Percentiles rank a stretch among this genome's conserved stretches.
These are phyloP conservation scores for Arothron firmamentum DNA, from an alignment of 2,113 vertebrate species.

Conservation along the genomic window DNA sequence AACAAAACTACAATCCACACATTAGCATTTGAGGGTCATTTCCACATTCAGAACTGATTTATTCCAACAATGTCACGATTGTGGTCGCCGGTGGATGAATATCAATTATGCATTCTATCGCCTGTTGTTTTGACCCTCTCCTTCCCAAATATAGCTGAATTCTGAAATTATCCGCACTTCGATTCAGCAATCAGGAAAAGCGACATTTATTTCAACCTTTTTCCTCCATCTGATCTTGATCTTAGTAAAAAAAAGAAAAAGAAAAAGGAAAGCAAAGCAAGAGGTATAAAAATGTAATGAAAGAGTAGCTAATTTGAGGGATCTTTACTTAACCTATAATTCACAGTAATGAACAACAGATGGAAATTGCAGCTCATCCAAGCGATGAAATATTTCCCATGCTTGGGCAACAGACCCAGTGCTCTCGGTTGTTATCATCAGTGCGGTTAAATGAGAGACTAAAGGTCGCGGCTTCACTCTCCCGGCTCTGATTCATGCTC, in stretches of 20 bases:
- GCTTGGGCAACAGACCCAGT: constrained; percentile 27
- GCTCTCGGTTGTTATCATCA: constrained; percentile 42
- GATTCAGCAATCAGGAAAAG: too few relatives aligned
- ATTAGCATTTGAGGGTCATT: too few relatives aligned
- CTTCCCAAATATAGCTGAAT: too few relatives aligned
- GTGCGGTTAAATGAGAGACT: constrained; percentile 56
- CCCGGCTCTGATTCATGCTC: constrained; percentile 52
- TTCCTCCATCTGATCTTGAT: not conserved
- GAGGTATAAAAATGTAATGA: not conserved
- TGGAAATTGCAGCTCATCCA: constrained; percentile 34
- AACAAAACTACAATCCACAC: too few relatives aligned
- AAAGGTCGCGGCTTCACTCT: constrained; percentile 49
- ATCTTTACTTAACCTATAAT: constrained; percentile 20
- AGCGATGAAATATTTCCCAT: constrained; percentile 36
- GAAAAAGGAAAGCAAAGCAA: not conserved
- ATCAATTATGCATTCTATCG: not conserved
- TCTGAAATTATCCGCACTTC: too few relatives aligned
- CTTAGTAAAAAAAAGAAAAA: constrained; percentile 1
- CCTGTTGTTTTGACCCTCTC: too few relatives aligned
- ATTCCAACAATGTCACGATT: not conserved
- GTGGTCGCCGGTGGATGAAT: not conserved
- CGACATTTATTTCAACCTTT: constrained; percentile 11
- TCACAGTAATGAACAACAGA: constrained; percentile 34
- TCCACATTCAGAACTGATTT: too few relatives aligned
- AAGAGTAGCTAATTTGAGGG: constrained; percentile 7